Base-by-base conservation (phyloP, 2,888 invertebrate genomes). In the Tiliacea aurago region DNA sequence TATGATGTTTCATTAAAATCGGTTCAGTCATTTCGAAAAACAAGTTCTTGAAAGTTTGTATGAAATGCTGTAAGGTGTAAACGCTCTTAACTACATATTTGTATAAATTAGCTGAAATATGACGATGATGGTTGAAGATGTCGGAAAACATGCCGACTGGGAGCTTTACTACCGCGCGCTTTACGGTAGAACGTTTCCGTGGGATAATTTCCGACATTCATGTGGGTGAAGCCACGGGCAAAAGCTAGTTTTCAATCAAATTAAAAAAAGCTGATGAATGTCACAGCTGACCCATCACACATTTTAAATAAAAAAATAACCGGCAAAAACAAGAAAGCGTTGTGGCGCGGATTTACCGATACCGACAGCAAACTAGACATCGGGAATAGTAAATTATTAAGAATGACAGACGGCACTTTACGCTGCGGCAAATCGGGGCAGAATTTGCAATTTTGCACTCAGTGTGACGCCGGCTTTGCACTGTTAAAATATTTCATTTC, bases 401-500 rank as follows among this genome's bases (percentile, higher is more conserved):
- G 15, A 55, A 78, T 43, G 53, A 62, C 43, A n/a, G 47, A 62
- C 49, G 43, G 43, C 37, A 53, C 15, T 43, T 0, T 37, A 43
- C n/a, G 37, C 37, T 51, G 37, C 13, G 15, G 43, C 33, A 73
- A 64, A 59, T 79, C 33, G 15, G 11, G 28, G 18, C n/a, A 51
- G 59, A 64, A 53, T 73, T 59, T 37, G 33, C 41, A 55, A 64
- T 49, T 65, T 59, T 37, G 33, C 41, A 55, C 41, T 45, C 23
- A 59, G 59, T 61, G 41, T 53, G 76, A 43, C 53, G 43, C 15
- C 47, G 23, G n/a, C 11, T 62, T 51, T 43, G 56, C 28, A 53
- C 59, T 61, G 47, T n/a, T 58, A 70, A 65, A 73, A 37, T 70
- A 56, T 62, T 81, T 68, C 13, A 80, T 64, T 62, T 73, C 74